Evolutionary conservation across 1,140 invertebrate genomes (phyloP).

Genomic region (Pseudomyrmex concolor): DNA sequence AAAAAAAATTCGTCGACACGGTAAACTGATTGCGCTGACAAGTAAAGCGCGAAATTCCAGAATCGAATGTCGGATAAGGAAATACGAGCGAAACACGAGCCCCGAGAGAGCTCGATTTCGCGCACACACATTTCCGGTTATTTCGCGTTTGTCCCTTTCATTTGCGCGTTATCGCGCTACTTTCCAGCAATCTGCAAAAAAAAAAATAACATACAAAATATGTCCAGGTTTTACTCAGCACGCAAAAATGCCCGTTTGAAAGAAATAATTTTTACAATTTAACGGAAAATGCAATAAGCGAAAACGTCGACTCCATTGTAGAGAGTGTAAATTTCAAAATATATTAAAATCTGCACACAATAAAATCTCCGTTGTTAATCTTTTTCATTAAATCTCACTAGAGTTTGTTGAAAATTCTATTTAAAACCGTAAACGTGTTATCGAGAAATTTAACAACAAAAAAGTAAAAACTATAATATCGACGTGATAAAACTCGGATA

Average conservation of each 20-base stretch:
- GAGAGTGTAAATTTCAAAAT: background rate
- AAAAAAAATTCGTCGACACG: slow-evolving; percentile 21
- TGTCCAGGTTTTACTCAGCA: too few relatives aligned
- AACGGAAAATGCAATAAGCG: background rate
- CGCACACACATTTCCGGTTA: background rate
- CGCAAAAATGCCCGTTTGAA: too few relatives aligned
- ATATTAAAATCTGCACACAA: background rate
- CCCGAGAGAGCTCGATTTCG: slow-evolving; percentile 21
- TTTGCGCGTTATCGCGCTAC: background rate
- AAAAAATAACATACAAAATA: background rate
- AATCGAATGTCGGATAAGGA: slow-evolving; percentile 33
- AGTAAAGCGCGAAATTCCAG: slow-evolving; percentile 32
- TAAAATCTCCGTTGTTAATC: background rate
- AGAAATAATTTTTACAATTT: background rate
- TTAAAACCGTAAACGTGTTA: background rate
- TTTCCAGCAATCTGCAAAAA: background rate
- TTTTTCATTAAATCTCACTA: background rate
- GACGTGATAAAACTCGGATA: background rate
- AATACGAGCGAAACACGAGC: slow-evolving; percentile 31
- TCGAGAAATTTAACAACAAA: background rate
- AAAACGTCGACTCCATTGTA: background rate
- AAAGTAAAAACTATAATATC: background rate
- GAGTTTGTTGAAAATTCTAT: background rate
- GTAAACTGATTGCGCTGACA: slow-evolving; percentile 6
- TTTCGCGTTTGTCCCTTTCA: background rate